Conservation (phyloP, 1,140 invertebrate species). For the Calephelis nemesis region DNA sequence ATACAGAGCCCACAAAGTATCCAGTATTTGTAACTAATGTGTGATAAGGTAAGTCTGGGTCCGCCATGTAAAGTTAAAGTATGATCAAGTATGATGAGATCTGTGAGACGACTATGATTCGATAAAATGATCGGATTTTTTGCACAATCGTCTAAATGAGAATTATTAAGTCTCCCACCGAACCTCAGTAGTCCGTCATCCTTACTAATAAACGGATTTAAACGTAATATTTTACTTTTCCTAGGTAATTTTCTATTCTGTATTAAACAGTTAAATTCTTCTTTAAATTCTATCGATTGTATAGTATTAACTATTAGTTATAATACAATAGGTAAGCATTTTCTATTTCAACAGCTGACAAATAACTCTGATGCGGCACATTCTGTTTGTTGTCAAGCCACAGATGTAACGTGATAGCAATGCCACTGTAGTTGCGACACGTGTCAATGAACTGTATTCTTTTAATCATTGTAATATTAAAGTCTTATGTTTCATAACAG, state of each 20-base stretch:
- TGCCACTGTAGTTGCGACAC: slow-evolving; percentile 16
- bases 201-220: slow-evolving; percentile 22
- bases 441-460: slow-evolving; percentile 19
- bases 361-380: slow-evolving; percentile 11
- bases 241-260: no score
- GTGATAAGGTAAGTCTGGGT: no score
- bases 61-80: no score
- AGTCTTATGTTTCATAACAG: slow-evolving; percentile 9
- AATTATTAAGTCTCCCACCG: slow-evolving; percentile 21
- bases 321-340: slow-evolving; percentile 12
- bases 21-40: no score
- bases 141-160: no score
- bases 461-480: slow-evolving; percentile 29
- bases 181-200: slow-evolving; percentile 20
- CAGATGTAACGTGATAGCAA: slow-evolving; percentile 17
- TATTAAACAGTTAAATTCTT: slow-evolving; percentile 18
- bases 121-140: no score
- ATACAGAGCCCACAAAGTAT: no score
- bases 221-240: slow-evolving; percentile 23
- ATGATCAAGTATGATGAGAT: no score
- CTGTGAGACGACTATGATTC: no score
- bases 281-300: slow-evolving; percentile 21
- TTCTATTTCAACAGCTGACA: slow-evolving; percentile 19
- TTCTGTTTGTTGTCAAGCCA: no score
- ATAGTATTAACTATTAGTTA: slow-evolving; percentile 25